Base-by-base conservation (phyloP, 2,888 invertebrate species). In the Callinectes sapidus region DNA sequence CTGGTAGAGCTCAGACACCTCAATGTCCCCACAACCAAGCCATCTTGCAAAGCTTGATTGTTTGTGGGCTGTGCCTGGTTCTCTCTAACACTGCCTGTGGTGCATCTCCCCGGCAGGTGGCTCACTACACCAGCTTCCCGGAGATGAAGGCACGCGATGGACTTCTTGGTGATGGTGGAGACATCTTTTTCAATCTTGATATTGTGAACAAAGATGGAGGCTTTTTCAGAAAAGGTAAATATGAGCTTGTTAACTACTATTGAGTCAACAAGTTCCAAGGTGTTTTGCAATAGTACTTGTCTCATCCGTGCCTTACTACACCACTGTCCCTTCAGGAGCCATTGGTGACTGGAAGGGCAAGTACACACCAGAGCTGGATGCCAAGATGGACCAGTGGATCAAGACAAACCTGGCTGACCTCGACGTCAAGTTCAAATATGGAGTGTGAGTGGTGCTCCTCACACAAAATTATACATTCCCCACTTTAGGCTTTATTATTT, bases 101-200 rank as follows among this genome's bases (percentile, higher is more conserved):
- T 48, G 39, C 28, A 32, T 77, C 39, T 42, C n/a, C 77, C 18
- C 54, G 61, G 6, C 92, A 94, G 94, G 77, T 94, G 3, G 61
- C 90, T n/a, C 88, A 92, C 66, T 77, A 94, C 92, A 94, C 93
- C 48, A 94, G 93, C 55, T 94, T 93, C 88, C 85, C 42, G 2
- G 93, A 93, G 81, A 94, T 94, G 94, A 90, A 93, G 86, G 77
- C 85, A n/a, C 88, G 94, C 1, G 81, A 91, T 77, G 32, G 18
- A 39, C 3, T 91, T 1, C 6, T 89, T 18, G 86, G 85, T 0
- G 66, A 32, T 3, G 90, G 90, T 23, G 54, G 86, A 54, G 55
- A 86, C 0, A 61, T 86, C 35, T 86, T 91, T 55, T 88, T 91
- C 28, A 91, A 91, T 54, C 18, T 48, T 35, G 91, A 88, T 14